Evolutionary conservation across 2,113 vertebrate genomes (phyloP).

Genomic region (Scomber scombrus): DNA sequence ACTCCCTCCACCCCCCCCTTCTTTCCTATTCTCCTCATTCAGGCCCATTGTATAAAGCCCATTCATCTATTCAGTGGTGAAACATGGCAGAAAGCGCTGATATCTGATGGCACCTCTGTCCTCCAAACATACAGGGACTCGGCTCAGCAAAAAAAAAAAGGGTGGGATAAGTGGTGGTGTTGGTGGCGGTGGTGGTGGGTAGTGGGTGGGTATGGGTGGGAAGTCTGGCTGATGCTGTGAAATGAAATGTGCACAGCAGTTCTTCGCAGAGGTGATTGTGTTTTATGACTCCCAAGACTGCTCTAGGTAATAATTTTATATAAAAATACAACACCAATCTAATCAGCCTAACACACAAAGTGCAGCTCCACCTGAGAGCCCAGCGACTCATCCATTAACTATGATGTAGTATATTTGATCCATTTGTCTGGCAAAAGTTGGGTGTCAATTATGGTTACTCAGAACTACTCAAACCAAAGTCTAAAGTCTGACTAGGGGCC

Average conservation of each 20-base stretch:
- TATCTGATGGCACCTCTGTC: constrained; percentile 74
- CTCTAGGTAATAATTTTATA: constrained; percentile 44
- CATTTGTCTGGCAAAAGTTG: not conserved
- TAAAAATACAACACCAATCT: constrained; percentile 29
- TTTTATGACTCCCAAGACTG: constrained; percentile 51
- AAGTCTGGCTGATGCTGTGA: constrained; percentile 19
- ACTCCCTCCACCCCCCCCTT: constrained; percentile 23
- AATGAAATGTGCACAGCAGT: constrained; percentile 43
- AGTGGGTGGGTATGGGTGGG: constrained; percentile 21
- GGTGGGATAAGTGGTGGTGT: constrained; percentile 48
- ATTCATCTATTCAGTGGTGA: constrained; percentile 81
- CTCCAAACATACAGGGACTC: constrained; percentile 47
- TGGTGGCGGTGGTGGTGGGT: constrained; percentile 11
- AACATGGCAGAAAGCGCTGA: constrained; percentile 68
- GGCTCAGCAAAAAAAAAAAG: constrained; percentile 36
- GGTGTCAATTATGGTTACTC: not conserved
- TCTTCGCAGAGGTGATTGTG: constrained; percentile 47
- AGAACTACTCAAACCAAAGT: not conserved
- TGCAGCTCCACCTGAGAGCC: constrained; percentile 1
- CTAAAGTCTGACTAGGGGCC: too few relatives aligned
- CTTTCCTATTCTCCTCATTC: constrained; percentile 59
- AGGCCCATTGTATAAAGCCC: constrained; percentile 75
- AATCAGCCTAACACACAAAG: constrained; percentile 42
- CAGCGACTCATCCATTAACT: constrained; percentile 15
- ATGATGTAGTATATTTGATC: constrained; percentile 16